Evolutionary conservation across 2,797 vertebrate genomes (phyloP).

Genomic region (Parauchenoglanis punctatus): DNA sequence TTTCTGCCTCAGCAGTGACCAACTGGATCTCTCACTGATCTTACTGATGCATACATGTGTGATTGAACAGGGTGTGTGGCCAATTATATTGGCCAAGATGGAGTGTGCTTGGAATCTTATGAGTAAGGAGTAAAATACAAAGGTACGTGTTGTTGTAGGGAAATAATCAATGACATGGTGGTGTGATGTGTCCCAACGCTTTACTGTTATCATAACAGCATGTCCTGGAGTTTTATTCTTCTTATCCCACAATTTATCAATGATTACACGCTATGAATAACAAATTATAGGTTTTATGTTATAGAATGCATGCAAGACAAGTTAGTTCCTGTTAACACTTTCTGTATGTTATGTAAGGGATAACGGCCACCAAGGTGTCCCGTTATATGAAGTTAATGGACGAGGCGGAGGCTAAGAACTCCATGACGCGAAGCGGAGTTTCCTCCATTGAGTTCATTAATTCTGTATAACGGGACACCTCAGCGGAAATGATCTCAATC

Average conservation of each 20-base stretch:
- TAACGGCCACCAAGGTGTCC: too few relatives aligned
- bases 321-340: too few relatives aligned
- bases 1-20: constrained; percentile 36
- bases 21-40: constrained; percentile 19
- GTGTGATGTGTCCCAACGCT: background rate
- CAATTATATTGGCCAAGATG: background rate
- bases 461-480: too few relatives aligned
- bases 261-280: background rate
- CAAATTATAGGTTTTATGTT: background rate
- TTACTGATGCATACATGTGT: constrained; percentile 28
- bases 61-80: background rate
- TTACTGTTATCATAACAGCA: background rate
- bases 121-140: background rate
- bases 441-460: too few relatives aligned
- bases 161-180: background rate
- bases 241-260: background rate
- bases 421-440: too few relatives aligned
- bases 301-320: too few relatives aligned
- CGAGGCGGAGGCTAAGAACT: too few relatives aligned
- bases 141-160: background rate
- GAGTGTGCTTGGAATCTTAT: background rate
- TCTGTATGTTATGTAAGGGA: too few relatives aligned
- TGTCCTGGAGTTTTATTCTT: background rate
- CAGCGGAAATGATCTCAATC: too few relatives aligned
- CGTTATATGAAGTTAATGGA: too few relatives aligned